Evolutionary conservation across 1,140 invertebrate species (phyloP), one percentile per base, ranked within the genome.

Genomic region (Latrodectus geometricus): DNA sequence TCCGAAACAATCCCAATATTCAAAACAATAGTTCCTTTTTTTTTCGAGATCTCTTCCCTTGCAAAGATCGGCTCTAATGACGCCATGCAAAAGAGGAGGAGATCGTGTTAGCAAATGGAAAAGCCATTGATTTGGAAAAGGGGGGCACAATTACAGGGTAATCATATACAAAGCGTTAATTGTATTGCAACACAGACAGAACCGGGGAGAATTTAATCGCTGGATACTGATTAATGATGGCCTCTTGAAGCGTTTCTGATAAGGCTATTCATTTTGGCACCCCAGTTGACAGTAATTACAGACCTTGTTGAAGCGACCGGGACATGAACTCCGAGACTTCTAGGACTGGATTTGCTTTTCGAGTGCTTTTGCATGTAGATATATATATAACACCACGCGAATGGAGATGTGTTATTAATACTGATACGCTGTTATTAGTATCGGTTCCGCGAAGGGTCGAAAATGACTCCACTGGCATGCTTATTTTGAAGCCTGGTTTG

Each of bases 101-200:
- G 61, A 11, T 52, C 21, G 0, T 48, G 52, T 17, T 23, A 66
- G 61, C 76, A 78, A 81, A 81, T 35, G 66, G 79, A 72, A 79
- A 50, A 68, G 52, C 61, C 20, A 81, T 81, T 65, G 79, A 81
- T 81, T 81, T 15, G 61, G 8, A 9, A 9, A 35, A 69, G 17
- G 17, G 54, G 68, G 20, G 35, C 49, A 70, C 79, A 72, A 72
- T 72, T 81, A 70, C 50, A 61, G 79, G 79, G 66, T 72, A 72
- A 81, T 81, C 79, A 81, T 81, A 81, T 72, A 81, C 79, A 72
- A 81, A 72, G 79, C 20, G 68, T 49, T 81, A 81, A 81, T 81
- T 81, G 79, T 70, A 68, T 81, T 81, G 79, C 70, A 81, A 81
- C 66, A 35, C 2, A 35, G 35, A 35, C 2, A 35, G 35, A 35